Conservation (phyloP, 1,140 invertebrate genomes). For the Drosophila paulistorum region DNA sequence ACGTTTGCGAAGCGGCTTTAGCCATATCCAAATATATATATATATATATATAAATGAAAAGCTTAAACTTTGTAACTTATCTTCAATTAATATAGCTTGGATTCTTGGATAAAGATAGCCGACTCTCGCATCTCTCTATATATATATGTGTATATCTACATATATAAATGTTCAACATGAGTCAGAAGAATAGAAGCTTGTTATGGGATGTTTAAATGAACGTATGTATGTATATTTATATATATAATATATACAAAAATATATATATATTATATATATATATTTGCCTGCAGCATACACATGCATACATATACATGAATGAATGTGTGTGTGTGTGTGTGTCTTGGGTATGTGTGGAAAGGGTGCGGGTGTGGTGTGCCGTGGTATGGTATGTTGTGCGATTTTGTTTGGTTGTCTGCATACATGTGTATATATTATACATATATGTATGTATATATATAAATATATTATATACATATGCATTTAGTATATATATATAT, state of each 20-base stretch:
- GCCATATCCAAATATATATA: constrained; percentile 34
- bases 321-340: constrained; percentile 1
- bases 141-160: constrained; percentile 46
- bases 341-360: constrained; percentile 7
- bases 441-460: constrained; percentile 2
- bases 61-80: constrained; percentile 71
- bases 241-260: no score
- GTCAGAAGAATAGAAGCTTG: constrained; percentile 61
- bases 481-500: constrained; percentile 16
- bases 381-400: constrained; percentile 50
- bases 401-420: constrained; percentile 44
- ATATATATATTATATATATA: neutral
- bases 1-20: constrained; percentile 34
- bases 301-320: constrained; percentile 35
- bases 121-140: constrained; percentile 36
- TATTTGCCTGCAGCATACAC: constrained; percentile 38
- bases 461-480: constrained; percentile 19
- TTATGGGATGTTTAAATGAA: constrained; percentile 29
- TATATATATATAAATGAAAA: constrained; percentile 44
- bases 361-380: constrained; percentile 30
- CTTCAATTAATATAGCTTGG: constrained; percentile 68
- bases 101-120: constrained; percentile 50
- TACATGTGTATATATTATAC: constrained; percentile 28
- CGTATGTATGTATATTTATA: constrained; percentile 11
- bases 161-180: constrained; percentile 59